Evolutionary conservation across 2,888 invertebrate species (phyloP).

Genomic region (Ypsolopha sequella): DNA sequence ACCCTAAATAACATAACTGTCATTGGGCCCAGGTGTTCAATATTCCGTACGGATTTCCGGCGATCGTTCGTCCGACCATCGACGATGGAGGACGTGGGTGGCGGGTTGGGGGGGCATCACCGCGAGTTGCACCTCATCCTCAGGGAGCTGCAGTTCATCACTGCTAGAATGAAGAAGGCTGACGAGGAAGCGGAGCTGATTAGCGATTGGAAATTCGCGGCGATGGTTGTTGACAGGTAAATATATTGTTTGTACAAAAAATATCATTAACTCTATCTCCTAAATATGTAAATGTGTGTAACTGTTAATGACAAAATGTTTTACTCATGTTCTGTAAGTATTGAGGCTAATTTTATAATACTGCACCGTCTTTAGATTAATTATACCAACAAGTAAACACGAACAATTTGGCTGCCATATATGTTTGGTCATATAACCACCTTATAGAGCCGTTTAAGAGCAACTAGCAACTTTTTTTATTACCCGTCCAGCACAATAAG

Average conservation of each 20-base stretch:
- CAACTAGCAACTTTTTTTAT: no score
- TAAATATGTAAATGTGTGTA: no score
- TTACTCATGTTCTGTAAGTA: no score
- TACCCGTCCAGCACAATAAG: no score
- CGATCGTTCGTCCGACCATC: slow-evolving; percentile 80
- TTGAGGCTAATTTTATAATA: no score
- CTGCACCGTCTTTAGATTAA: no score
- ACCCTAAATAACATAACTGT: not conserved
- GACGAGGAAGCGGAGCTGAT: slow-evolving; percentile 94
- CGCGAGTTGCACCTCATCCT: slow-evolving; percentile 92
- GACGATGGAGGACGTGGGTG: slow-evolving; percentile 80
- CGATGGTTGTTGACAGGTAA: slow-evolving; percentile 96
- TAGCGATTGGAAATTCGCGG: slow-evolving; percentile 98
- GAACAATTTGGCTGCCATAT: no score
- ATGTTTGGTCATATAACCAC: no score
- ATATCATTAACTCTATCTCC: not conserved
- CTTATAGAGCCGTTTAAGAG: no score
- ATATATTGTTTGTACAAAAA: slow-evolving; percentile 6
- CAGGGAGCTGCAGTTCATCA: slow-evolving; percentile 94
- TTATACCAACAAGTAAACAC: no score
- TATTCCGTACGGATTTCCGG: slow-evolving; percentile 65
- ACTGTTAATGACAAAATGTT: no score
- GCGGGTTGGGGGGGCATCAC: slow-evolving; percentile 77
- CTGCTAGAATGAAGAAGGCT: slow-evolving; percentile 92
- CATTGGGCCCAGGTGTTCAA: slow-evolving; percentile 45